Conservation (phyloP, 2,888 invertebrate species). For the Pseudococcus longispinus region DNA sequence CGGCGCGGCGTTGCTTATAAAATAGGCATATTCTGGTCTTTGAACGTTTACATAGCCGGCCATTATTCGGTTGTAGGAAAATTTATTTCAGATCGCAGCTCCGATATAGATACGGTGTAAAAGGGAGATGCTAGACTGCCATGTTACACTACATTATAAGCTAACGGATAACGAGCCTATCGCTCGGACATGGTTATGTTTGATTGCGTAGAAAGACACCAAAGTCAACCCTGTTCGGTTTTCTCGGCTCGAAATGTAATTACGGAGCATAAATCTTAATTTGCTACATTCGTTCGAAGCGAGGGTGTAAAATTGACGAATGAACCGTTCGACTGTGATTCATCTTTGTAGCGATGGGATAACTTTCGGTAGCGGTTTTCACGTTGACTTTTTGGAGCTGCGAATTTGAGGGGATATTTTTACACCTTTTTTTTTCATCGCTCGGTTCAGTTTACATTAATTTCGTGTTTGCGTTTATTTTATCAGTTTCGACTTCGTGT, state of each 20-base stretch:
- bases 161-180: slow-evolving; percentile 46
- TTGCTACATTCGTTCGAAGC: slow-evolving; percentile 41
- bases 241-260: slow-evolving; percentile 49
- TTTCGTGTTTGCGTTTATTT: not conserved
- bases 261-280: slow-evolving; percentile 52
- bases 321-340: slow-evolving; percentile 37
- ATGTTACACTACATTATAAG: slow-evolving; percentile 3
- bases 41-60: slow-evolving; percentile 36
- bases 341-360: not conserved
- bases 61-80: not conserved
- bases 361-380: slow-evolving; percentile 1
- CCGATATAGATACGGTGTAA: not conserved
- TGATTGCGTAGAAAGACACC: slow-evolving; percentile 50
- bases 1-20: slow-evolving; percentile 12
- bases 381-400: not conserved
- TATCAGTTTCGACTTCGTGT: not conserved
- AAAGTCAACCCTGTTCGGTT: slow-evolving; percentile 50
- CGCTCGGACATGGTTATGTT: slow-evolving; percentile 42
- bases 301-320: slow-evolving; percentile 44
- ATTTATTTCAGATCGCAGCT: not conserved
- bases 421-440: not conserved
- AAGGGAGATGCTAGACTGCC: not conserved
- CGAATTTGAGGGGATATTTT: not conserved
- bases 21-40: slow-evolving; percentile 29
- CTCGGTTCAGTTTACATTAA: not conserved